Evolutionary conservation across 2,113 vertebrate genomes (phyloP).

Genomic region (Ibidorhyncha struthersii): DNA sequence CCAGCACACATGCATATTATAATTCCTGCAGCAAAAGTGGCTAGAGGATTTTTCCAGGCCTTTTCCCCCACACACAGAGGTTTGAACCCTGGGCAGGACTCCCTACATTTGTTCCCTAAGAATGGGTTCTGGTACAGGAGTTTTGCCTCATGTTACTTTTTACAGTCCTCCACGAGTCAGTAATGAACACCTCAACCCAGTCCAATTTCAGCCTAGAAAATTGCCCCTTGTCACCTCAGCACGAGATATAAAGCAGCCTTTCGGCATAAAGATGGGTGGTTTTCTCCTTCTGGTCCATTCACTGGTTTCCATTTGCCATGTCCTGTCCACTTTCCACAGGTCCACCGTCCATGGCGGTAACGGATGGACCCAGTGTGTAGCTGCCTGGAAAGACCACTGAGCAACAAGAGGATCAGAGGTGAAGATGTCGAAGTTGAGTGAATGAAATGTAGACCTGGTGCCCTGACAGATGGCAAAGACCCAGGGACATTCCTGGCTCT

Average conservation of each 20-base stretch:
- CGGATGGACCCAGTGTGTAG: not conserved
- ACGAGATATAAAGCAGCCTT: accelerated
- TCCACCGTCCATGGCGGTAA: not conserved
- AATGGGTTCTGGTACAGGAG: not conserved
- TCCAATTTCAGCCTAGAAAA: not conserved
- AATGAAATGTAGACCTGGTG: not conserved
- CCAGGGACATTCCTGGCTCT: not conserved
- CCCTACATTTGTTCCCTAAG: not conserved
- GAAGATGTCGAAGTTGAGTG: not conserved
- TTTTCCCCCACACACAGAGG: not conserved
- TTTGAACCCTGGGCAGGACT: not conserved
- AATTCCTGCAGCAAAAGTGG: not conserved
- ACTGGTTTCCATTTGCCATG: not conserved
- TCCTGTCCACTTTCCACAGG: not conserved
- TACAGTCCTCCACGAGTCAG: not conserved
- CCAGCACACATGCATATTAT: accelerated
- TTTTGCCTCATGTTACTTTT: not conserved
- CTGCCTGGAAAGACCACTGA: not conserved
- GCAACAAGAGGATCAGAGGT: not conserved
- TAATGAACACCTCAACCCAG: not conserved
- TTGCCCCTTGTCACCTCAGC: not conserved
- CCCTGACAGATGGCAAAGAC: not conserved
- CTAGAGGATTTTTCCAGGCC: not conserved
- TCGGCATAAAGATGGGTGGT: not conserved
- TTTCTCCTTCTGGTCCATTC: not conserved